Base-by-base conservation (phyloP, 2,797 vertebrate species). In the Allobates femoralis region DNA sequence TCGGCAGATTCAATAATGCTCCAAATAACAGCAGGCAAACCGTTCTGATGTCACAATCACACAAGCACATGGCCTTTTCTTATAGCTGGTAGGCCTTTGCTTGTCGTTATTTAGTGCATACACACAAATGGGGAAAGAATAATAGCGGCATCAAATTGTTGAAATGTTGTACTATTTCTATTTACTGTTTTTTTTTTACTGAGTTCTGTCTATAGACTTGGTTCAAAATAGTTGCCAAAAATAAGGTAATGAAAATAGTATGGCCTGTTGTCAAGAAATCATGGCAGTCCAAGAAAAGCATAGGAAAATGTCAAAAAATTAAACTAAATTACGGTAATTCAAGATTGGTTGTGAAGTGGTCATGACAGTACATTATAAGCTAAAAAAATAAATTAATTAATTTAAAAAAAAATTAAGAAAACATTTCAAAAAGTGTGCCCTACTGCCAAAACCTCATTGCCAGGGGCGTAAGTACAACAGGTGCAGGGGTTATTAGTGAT, bases 1-100 rank as follows among this genome's bases (percentile, higher is more conserved):
- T 73, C 51, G 51, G 67, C 46, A 73, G 11, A 41, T n/a, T 21
- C 41, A 41, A 46, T 41, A 67, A 34, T 67, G 66, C 32, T 67
- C 66, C 66, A 34, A 7, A 37, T 69, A 69, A 58, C 28, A 71
- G 51, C 67, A 71, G 51, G 66, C 66, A 73, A n/a, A 71, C 66
- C 15, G 26, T 37, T 37, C 60, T 55, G 2, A 53, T 56, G 41
- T 19, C 51, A 26, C 28, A 51, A 51, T 12, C 55, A 30, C 14
- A 30, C 74, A 53, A 3, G 26, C 26, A 55, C 21, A 55, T 21
- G 32, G 26, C 15, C 50, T 3, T 62, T 10, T 34, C 8, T 69
- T 69, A 69, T 67, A 32, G 30, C 16, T 18, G 30, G 66, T 21
- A 37, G 18, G 30, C 32, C 66, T 34, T 7, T 18, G 60, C 16